phyloP scores from a whole-genome alignment of 92 coral and sea anemone genomes.

The Epizoanthus scotinus region DNA sequence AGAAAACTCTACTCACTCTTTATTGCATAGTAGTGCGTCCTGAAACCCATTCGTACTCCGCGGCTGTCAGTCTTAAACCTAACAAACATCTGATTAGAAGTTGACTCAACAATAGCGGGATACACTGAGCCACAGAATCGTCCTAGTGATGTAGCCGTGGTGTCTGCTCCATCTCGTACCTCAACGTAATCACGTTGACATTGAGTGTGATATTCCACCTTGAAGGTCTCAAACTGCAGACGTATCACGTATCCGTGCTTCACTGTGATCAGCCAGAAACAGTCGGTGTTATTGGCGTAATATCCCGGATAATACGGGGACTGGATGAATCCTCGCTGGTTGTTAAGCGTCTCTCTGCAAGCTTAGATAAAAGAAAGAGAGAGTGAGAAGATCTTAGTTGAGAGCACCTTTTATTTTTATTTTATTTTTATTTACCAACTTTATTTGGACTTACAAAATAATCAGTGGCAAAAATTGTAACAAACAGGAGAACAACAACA shows the following conservation, averaged over 20 bases:
- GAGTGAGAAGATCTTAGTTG: no score
- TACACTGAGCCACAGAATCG: constrained; percentile 68
- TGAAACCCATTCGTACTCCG: constrained; percentile 58
- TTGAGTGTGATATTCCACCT: constrained; percentile 49
- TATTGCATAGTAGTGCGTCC: constrained; percentile 38
- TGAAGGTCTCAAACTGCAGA: constrained; percentile 54
- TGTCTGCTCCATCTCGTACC: constrained; percentile 57
- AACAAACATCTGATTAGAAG: constrained; percentile 55
- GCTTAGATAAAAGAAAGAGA: constrained; percentile 20
- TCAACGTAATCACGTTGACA: constrained; percentile 68
- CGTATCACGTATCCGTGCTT: constrained; percentile 58
- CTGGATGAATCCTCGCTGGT: constrained; percentile 52
- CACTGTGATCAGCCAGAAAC: constrained; percentile 65
- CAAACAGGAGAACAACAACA: no score
- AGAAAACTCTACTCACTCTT: constrained; percentile 16
- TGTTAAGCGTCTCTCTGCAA: constrained; percentile 36
- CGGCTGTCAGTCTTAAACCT: constrained; percentile 52
- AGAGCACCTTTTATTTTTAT: no score
- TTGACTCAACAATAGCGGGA: constrained; percentile 58
- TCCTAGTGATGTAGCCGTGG: constrained; percentile 43
- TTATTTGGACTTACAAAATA: no score
- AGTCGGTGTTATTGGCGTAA: constrained; percentile 56
- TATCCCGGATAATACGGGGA: constrained; percentile 83
- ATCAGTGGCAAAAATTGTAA: no score
- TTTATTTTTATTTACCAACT: no score